Evolutionary conservation across 2,113 vertebrate genomes (phyloP), one percentile per base, ranked within the genome.

Genomic region (human): DNA sequence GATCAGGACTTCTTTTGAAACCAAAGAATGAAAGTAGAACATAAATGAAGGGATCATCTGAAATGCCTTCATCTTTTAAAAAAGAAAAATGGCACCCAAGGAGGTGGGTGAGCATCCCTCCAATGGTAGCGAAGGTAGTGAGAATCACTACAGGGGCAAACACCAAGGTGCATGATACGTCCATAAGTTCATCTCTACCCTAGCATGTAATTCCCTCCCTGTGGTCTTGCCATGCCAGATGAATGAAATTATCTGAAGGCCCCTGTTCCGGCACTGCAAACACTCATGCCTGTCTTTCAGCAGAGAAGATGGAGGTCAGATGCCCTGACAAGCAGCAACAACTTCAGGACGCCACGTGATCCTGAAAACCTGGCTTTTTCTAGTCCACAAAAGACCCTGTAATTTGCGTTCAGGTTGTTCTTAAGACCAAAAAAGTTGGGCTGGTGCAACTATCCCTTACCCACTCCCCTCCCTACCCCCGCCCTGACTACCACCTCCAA

Each of bases 261-360:
- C 6, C 23, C 6, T 0, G 76, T 75, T 13, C 13, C 35, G 40
- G 64, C 32, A 10, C 14, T 0, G 0, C 1, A 9, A 82, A 92
- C 4, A 1, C 32, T 23, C 1, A 3, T 0, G 2, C 64, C 38
- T 27, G 43, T 23, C 92, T 93, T 83, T 35, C 64, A 50, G 76
- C 94, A 50, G 75, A 32, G 94, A 64, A 55, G 61, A 87, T 3
- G 40, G 2, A 3, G 35, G 11, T 73, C 0, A 25, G 93, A 93
- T 90, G 78, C 95, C 55, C 73, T 12, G 55, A 93, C 94, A 93
- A 83, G 96, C 95, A 70, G 73, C 84, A 35, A 80, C 93, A 90
- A 38, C 2, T 35, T 83, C 85, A 30, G 95, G 55, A 59, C n/a
- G 81, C 86, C 4, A 18, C 6, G 83, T 25, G 0, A 70, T 68